Percentiles rank a stretch among this genome's conserved stretches.
Conservation (phyloP, 2,113 vertebrate species). For the Pseudois nayaur region DNA sequence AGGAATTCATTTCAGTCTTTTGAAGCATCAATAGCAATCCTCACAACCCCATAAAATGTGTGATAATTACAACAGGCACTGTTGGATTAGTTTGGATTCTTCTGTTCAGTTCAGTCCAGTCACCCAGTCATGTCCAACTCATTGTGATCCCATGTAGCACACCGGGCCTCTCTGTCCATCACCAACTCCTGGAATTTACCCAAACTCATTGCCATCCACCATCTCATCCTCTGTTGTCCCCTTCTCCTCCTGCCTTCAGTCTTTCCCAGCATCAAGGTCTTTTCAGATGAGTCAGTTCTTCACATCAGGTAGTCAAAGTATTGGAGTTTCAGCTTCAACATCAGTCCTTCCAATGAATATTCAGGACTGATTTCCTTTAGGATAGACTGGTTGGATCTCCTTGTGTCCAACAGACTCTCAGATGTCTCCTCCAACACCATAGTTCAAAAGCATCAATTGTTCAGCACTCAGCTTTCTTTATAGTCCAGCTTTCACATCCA, state of each 20-base stretch:
- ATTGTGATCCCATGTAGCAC: not conserved
- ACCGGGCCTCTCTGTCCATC: not conserved
- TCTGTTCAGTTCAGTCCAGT: not conserved
- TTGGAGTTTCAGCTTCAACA: not conserved
- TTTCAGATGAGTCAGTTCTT: not conserved
- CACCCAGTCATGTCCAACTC: rapidly evolving
- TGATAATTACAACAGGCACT: not conserved
- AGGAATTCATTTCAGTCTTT: not conserved
- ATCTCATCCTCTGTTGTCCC: not conserved
- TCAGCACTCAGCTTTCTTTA: rapidly evolving
- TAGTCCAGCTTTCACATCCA: not conserved
- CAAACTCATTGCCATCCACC: not conserved
- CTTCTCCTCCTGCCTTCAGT: not conserved
- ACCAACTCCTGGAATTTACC: not conserved
- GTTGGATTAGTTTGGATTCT: not conserved
- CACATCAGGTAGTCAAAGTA: not conserved
- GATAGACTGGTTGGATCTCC: not conserved
- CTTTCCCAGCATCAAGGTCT: not conserved
- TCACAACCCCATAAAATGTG: not conserved
- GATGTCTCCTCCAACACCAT: not conserved
- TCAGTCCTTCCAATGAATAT: not conserved
- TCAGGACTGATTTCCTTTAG: not conserved
- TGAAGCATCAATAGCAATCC: not conserved
- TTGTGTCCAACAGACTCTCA: not conserved
- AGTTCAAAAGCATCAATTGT: not conserved